phyloP scores from a whole-genome alignment of 2,888 invertebrate genomes.

The Chrysolina haemoptera region DNA sequence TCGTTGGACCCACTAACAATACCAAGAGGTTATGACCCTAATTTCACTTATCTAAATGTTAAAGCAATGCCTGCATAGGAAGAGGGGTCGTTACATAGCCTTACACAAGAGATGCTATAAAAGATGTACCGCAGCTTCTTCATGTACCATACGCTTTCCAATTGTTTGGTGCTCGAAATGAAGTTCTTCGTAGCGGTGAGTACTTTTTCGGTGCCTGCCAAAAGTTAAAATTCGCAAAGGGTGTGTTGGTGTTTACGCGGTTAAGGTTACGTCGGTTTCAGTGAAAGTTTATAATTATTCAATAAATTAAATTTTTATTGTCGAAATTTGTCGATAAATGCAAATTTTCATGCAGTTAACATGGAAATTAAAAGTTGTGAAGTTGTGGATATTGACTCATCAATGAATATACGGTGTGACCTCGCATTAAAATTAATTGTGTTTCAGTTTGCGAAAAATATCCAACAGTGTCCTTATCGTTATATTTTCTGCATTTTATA shows the following conservation, averaged over 20 bases:
- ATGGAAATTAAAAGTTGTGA: not conserved
- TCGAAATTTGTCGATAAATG: not conserved
- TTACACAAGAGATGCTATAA: constrained; percentile 59
- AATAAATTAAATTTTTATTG: not conserved
- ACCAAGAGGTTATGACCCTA: constrained; percentile 67
- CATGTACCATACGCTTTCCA: constrained; percentile 58
- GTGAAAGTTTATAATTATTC: constrained; percentile 2
- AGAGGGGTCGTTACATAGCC: constrained; percentile 62
- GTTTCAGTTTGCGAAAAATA: too few relatives aligned
- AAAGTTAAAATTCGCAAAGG: not conserved
- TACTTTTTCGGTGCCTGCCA: constrained; percentile 40
- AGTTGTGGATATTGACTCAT: not conserved
- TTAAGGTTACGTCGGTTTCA: not conserved
- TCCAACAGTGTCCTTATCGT: too few relatives aligned
- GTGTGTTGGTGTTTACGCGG: constrained; percentile 6
- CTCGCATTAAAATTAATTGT: too few relatives aligned
- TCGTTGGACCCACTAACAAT: constrained; percentile 28
- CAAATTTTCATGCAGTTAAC: not conserved
- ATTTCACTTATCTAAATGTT: constrained; percentile 68
- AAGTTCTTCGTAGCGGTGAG: constrained; percentile 64
- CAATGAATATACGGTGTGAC: too few relatives aligned
- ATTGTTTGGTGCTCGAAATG: constrained; percentile 61
- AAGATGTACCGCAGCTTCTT: constrained; percentile 57
- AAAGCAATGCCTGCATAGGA: constrained; percentile 59
- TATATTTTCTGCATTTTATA: too few relatives aligned